Percentiles rank a stretch among this genome's conserved stretches.
phyloP scores from a whole-genome alignment of 1,140 invertebrate genomes.

The Planococcus citri region DNA sequence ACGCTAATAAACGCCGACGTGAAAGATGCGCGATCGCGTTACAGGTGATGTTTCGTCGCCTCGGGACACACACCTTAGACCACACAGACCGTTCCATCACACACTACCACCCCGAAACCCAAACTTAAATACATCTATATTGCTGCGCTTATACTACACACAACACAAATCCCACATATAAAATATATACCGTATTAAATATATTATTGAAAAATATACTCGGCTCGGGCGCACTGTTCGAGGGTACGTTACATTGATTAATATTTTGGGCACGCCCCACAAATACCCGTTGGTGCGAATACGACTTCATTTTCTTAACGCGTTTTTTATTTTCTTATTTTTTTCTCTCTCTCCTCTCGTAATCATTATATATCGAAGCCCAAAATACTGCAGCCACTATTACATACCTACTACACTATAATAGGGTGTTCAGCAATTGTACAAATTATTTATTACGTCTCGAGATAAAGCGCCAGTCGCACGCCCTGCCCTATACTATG shows the following conservation, averaged over 20 bases:
- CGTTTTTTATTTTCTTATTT: no score
- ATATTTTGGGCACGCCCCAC: background rate
- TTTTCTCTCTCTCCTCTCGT: no score
- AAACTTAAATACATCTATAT: background rate
- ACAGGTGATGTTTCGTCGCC: background rate
- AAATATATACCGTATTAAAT: no score
- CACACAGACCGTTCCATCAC: background rate
- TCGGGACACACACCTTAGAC: background rate
- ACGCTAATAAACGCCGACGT: background rate
- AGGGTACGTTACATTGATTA: background rate
- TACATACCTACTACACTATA: no score
- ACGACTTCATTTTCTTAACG: background rate
- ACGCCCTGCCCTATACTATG: no score
- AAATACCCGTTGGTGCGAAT: slow-evolving; percentile 6
- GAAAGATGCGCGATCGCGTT: background rate
- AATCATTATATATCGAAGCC: no score
- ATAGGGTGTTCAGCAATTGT: background rate
- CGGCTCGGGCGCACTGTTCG: background rate
- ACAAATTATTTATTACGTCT: background rate
- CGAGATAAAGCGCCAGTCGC: no score
- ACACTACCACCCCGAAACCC: background rate
- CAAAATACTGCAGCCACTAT: no score
- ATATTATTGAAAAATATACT: background rate
- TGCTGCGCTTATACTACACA: no score
- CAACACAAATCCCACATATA: no score